Percentiles rank a stretch among this genome's conserved stretches.
phyloP scores from a whole-genome alignment of 2,113 vertebrate species.

The Mustelus asterias region DNA sequence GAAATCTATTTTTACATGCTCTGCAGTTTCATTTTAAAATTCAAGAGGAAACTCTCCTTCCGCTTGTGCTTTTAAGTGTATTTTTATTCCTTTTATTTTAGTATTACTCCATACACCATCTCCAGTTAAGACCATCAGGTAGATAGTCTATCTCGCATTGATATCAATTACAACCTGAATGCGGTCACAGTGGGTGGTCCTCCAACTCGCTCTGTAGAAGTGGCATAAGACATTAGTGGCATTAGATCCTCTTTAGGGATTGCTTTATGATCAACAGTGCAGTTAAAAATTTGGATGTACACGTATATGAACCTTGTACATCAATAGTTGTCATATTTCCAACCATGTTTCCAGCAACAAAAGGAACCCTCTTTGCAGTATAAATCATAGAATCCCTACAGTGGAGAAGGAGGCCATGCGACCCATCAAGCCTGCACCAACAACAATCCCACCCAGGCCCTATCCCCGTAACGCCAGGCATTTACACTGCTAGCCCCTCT shows the following conservation, averaged over 20 bases:
- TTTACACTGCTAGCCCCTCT: too few relatives aligned
- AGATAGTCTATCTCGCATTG: background rate
- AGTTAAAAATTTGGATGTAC: background rate
- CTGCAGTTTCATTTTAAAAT: background rate
- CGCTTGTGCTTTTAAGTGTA: background rate
- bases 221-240: background rate
- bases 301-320: too few relatives aligned
- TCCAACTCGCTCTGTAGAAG: background rate
- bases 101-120: background rate
- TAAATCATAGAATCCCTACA: too few relatives aligned
- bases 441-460: too few relatives aligned
- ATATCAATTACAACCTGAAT: background rate
- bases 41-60: background rate
- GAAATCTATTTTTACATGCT: conserved; percentile 7
- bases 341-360: background rate
- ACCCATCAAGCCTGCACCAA: too few relatives aligned
- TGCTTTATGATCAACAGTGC: background rate
- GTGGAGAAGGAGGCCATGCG: too few relatives aligned
- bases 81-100: background rate
- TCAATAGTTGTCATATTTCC: background rate
- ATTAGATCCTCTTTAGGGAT: background rate
- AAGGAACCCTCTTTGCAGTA: background rate
- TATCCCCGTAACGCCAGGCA: too few relatives aligned
- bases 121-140: background rate
- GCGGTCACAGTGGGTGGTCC: background rate